Base-by-base conservation (phyloP, 2,888 invertebrate genomes). In the Cosmia trapezina region DNA sequence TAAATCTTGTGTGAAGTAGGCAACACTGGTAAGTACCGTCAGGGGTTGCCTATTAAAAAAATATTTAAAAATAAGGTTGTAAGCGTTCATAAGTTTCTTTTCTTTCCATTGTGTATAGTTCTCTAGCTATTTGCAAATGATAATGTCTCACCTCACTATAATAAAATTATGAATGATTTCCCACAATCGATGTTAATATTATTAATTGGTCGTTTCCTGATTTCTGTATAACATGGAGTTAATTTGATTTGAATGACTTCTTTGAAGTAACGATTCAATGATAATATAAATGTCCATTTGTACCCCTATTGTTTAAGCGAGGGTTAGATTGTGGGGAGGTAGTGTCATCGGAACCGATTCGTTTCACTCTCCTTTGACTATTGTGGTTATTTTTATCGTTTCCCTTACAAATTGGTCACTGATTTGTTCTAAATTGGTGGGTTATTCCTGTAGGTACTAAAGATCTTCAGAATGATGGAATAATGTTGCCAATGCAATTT, bases 201-300 rank as follows among this genome's bases (percentile, higher is more conserved):
- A 72, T 37, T 79, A 73, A 70, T 74, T 57, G 69, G 9, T 11
- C 11, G 22, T 74, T 74, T 83, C 73, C 83, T 65, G 65, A 57
- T 61, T 64, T 68, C 28, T 62, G 45, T 69, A 33, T 41, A 41
- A 64, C 53, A 61, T 41, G 19, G 19, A 57, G 51, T 47, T 79
- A 73, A 78, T 68, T 65, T 51, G 45, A 68, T 62, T 62, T 83
- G 61, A 65, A 83, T 54, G 56, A 45, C 67, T 68, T 63, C 45
- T 78, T 83, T 78, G 19, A 63, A 70, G 72, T 49, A 54, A 33
- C 53, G 41, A 64, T 71, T 53, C 2, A 28, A 59, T 70, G 63
- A 66, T 83, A 28, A 9, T 28, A 67, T 63, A 51, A 41, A n/a
- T n/a, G 22, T 56, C 11, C 17, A 9, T 66, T 70, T 43, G 12